phyloP scores from a whole-genome alignment of 1,140 invertebrate species.

The Drosophila cardini region DNA sequence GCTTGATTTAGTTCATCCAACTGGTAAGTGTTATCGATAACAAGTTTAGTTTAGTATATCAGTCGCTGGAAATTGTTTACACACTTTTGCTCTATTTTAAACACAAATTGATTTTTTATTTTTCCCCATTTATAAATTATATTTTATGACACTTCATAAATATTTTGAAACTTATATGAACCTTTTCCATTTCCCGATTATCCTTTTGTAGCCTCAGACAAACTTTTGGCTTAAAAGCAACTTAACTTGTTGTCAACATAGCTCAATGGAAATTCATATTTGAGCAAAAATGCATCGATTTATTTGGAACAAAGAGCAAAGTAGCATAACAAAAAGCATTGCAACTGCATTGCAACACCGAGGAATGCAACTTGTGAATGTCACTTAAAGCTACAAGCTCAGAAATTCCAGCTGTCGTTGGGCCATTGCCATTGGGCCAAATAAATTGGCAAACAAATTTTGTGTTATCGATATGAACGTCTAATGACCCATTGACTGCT shows the following conservation, averaged over 20 bases:
- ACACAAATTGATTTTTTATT: too few species aligned
- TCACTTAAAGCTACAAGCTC: slow-evolving; percentile 31
- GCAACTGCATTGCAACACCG: slow-evolving; percentile 2
- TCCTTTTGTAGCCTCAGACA: neutral
- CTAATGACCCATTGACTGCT: slow-evolving; percentile 72
- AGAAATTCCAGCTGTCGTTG: slow-evolving; percentile 22
- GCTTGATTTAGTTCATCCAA: neutral
- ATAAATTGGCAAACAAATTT: slow-evolving; percentile 67
- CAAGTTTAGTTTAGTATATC: neutral
- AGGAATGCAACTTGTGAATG: slow-evolving; percentile 22
- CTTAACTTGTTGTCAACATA: slow-evolving; percentile 24
- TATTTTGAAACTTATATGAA: neutral
- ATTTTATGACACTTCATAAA: too few species aligned
- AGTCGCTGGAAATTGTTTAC: too few species aligned
- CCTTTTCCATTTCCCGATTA: neutral
- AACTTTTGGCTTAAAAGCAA: slow-evolving; percentile 7
- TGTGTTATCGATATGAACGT: slow-evolving; percentile 57
- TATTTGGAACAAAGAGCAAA: slow-evolving; percentile 5
- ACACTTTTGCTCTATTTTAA: too few species aligned
- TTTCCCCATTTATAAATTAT: too few species aligned
- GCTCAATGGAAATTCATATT: slow-evolving; percentile 19
- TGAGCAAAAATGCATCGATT: slow-evolving; percentile 23
- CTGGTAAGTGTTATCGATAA: slow-evolving; percentile 15
- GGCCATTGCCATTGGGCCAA: slow-evolving; percentile 18
- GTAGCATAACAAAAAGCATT: neutral